Evolutionary conservation across 2,797 vertebrate species (phyloP).

Genomic region (Labroides dimidiatus): DNA sequence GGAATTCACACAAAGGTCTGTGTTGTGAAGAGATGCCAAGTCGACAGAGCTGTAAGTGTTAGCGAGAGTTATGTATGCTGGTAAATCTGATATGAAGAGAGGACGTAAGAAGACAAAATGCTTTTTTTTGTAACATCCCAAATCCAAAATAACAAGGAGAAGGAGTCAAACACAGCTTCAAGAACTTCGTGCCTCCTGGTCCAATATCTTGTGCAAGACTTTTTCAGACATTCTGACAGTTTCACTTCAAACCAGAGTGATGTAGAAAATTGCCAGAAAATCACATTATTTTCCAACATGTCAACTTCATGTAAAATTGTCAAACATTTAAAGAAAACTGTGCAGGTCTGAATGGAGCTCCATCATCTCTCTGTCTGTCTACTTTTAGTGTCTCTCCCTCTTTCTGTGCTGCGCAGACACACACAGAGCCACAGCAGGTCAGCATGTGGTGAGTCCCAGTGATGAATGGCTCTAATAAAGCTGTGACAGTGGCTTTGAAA

Average conservation of each 20-base stretch:
- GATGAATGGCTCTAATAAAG: slow-evolving; percentile 74
- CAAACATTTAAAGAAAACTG: slow-evolving; percentile 2
- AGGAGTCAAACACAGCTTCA: background rate
- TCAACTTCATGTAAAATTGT: background rate
- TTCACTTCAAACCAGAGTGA: background rate
- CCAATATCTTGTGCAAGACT: background rate
- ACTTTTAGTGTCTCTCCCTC: background rate
- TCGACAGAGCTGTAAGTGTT: background rate
- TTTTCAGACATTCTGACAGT: background rate
- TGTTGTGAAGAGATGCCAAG: background rate
- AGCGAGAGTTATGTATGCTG: too few relatives aligned
- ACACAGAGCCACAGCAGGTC: slow-evolving; percentile 23
- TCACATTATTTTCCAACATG: background rate
- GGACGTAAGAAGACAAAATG: background rate
- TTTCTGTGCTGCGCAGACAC: slow-evolving; percentile 5
- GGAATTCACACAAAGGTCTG: slow-evolving; percentile 9
- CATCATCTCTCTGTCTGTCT: background rate
- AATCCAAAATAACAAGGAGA: too few relatives aligned
- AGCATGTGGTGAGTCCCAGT: slow-evolving; percentile 33
- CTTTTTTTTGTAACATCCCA: background rate
- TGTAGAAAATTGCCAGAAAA: background rate
- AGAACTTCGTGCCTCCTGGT: background rate
- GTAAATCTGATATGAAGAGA: background rate
- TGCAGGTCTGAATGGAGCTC: background rate
- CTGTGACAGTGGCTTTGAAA: slow-evolving; percentile 49